Base-by-base conservation (phyloP, 2,888 invertebrate species). In the Dasysyrphus tricinctus region DNA sequence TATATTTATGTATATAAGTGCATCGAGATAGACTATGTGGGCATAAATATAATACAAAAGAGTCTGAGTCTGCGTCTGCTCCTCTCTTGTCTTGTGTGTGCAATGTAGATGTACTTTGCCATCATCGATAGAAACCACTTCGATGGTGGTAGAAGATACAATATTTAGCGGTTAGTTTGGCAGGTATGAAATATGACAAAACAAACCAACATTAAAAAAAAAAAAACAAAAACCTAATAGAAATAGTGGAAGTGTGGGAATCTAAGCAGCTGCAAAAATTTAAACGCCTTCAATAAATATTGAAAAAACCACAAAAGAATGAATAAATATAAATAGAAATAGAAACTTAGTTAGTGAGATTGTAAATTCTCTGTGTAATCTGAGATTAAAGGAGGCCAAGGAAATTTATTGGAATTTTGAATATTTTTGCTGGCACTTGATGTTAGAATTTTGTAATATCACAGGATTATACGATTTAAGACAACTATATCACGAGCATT, bases 181-280 rank as follows among this genome's bases (percentile, higher is more conserved):
- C 86, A 86, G 82, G 86, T 86, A 54, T 39, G 78, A 86, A 86
- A 86, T 59, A 59, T 37, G 59, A 37, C 16, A 69, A 2, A 3
- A 42, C 7, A 16, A 29, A 39, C n/a, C 24, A 24, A 24, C 24
- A 24, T 24, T 24, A 24, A 24, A 24, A 24, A 24, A 24, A 24
- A 59, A 19, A 42, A 51, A 29, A 29, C 0, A 54, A 24, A 32
- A 11, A 16, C 9, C 7, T 29, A 3, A 76, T 85, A 54, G 14
- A 79, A 86, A 86, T 82, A 56, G 65, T 86, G 82, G 86, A 86
- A 86, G 86, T 86, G 86, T 86, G 86, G 86, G 86, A 86, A 86
- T 59, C 78, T 74, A 47, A 82, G 47, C 86, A 86, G 86, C 78
- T 86, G 82, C 82, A 14, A 74, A 54, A 39, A 51, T 79, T 82